phyloP scores from a whole-genome alignment of 2,888 invertebrate species.

The Cerceris rybyensis region DNA sequence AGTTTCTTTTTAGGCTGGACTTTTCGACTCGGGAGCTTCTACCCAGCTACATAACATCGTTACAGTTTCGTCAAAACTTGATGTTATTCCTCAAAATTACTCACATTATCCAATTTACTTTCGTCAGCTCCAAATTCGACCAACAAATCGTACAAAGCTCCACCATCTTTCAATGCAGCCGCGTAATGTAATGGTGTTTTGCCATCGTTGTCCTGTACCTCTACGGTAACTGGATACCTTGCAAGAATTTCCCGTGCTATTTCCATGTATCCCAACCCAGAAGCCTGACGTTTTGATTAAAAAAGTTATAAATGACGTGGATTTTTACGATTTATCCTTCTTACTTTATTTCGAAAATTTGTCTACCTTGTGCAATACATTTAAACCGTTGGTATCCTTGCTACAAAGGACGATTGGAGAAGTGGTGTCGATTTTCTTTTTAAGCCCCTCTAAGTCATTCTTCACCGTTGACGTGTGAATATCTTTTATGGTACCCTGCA shows the following conservation, averaged over 20 bases:
- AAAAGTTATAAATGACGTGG: not conserved
- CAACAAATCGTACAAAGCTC: constrained; percentile 89
- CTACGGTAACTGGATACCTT: constrained; percentile 87
- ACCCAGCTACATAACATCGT: too few relatives aligned
- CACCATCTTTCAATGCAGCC: constrained; percentile 90
- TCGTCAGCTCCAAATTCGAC: constrained; percentile 93
- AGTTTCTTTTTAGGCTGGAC: too few relatives aligned
- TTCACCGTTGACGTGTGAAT: constrained; percentile 90
- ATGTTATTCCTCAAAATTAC: constrained; percentile 68
- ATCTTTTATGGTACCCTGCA: constrained; percentile 91
- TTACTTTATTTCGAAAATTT: not conserved
- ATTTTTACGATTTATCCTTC: not conserved
- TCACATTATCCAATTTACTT: constrained; percentile 91
- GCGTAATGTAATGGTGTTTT: constrained; percentile 95
- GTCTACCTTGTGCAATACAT: constrained; percentile 91
- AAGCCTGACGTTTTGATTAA: constrained; percentile 84
- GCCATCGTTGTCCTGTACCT: constrained; percentile 90
- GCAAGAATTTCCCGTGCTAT: constrained; percentile 89
- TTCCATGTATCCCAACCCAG: constrained; percentile 90
- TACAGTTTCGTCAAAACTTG: too few relatives aligned
- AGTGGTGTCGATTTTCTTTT: constrained; percentile 87
- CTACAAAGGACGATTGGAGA: constrained; percentile 88
- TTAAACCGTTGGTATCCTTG: constrained; percentile 91
- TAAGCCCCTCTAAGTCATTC: constrained; percentile 88
- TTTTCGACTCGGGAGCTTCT: too few relatives aligned